Evolutionary conservation across 1,140 invertebrate species (phyloP), one percentile per base, ranked within the genome.

Genomic region (Bombus affinis): DNA sequence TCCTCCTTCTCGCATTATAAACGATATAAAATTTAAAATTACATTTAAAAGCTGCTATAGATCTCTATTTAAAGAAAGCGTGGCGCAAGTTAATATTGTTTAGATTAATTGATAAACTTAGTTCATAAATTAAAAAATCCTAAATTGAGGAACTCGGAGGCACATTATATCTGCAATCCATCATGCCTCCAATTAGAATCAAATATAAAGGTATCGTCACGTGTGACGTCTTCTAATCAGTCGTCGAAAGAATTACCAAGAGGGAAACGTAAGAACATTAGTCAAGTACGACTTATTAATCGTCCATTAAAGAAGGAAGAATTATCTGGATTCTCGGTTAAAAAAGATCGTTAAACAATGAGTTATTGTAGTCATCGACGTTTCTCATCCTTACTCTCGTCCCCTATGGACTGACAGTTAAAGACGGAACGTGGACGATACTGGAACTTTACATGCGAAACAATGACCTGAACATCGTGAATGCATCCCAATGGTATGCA

Each of bases 401-500:
- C 6, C 83, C 59, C 71, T 44, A 22, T 13, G 79, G 79, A 44
- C 78, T 9, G 62, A 47, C 84, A 81, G 79, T 85, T 85, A 75
- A 85, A 85, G 84, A 81, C 79, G 76, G 59, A 81, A 86, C 73
- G 62, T 42, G 86, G 37, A 74, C 66, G 78, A 76, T 85, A 86
- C 82, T 75, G 76, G 80, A 75, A 81, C 81, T 89, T 80, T 80
- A 77, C 72, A 81, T 84, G 70, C 62, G 71, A 77, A 70, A 90
- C 89, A 90, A 87, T 85, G 86, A 76, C 47, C 47, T 65, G 78
- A 77, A 75, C 86, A 88, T 88, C 42, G 42, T 70, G 79, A 88
- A 89, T 87, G 88, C 78, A 79, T 89, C 88, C 88, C 88, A 53
- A 22, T 57, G 88, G 88, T 89, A 85, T 71, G 74, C 72, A 68